Evolutionary conservation across 2,888 invertebrate species (phyloP).

Genomic region (Mechanitis mazaeus): DNA sequence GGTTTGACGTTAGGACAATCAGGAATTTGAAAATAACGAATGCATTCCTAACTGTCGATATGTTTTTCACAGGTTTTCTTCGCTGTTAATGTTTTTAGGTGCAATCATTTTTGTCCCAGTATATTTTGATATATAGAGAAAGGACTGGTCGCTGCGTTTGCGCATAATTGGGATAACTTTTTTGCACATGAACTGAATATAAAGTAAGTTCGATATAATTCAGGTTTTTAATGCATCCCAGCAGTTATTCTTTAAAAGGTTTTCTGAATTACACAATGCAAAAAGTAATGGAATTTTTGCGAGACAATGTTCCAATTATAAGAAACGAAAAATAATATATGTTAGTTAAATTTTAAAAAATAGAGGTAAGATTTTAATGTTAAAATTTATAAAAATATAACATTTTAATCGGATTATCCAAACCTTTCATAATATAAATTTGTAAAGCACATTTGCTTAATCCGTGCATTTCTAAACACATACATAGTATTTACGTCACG

Average conservation of each 20-base stretch:
- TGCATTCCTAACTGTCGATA: slow-evolving; percentile 40
- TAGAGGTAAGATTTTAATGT: no score
- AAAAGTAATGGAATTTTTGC: slow-evolving; percentile 25
- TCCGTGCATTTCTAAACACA: slow-evolving; percentile 8
- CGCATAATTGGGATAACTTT: slow-evolving; percentile 68
- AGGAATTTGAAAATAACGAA: slow-evolving; percentile 58
- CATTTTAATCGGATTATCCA: no score
- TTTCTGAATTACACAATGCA: slow-evolving; percentile 19
- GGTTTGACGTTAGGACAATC: slow-evolving; percentile 61
- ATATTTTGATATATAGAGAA: slow-evolving; percentile 63
- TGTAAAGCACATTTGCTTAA: background rate
- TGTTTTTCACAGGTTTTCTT: slow-evolving; percentile 60
- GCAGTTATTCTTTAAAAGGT: slow-evolving; percentile 26
- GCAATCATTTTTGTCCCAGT: slow-evolving; percentile 52
- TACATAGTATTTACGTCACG: slow-evolving; percentile 26
- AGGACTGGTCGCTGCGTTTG: slow-evolving; percentile 48
- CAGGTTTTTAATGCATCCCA: slow-evolving; percentile 47
- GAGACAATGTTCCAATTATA: slow-evolving; percentile 28
- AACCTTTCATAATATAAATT: no score
- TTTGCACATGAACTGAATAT: slow-evolving; percentile 65
- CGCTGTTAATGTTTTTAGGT: slow-evolving; percentile 47
- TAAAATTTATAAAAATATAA: no score
- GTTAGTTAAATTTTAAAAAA: background rate
- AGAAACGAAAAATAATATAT: slow-evolving; percentile 8
- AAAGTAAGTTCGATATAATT: slow-evolving; percentile 59